phyloP scores from a whole-genome alignment of 2,888 invertebrate genomes.

The Anthophora plumipes region DNA sequence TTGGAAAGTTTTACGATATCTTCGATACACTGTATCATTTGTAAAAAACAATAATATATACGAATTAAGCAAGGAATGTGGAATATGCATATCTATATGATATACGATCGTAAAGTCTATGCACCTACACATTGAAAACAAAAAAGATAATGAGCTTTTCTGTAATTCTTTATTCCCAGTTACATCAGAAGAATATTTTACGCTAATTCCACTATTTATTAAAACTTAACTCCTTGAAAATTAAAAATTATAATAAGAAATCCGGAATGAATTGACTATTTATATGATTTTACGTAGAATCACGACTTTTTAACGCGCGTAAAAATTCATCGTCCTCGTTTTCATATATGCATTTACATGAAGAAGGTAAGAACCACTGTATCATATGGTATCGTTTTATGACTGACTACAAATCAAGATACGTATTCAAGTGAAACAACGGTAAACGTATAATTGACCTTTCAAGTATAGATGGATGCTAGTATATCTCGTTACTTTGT shows the following conservation, averaged over 20 bases:
- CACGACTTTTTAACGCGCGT: neutral
- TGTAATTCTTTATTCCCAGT: conserved; percentile 44
- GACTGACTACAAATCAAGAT: neutral
- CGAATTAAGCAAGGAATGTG: conserved; percentile 4
- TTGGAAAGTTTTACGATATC: conserved; percentile 7
- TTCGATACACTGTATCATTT: neutral
- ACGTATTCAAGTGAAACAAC: neutral
- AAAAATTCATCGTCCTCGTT: conserved; percentile 20
- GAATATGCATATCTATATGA: conserved; percentile 29
- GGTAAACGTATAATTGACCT: neutral
- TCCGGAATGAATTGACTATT: neutral
- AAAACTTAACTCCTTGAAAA: neutral
- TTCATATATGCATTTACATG: neutral
- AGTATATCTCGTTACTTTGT: neutral
- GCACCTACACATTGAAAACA: conserved; percentile 49
- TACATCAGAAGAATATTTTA: conserved; percentile 20
- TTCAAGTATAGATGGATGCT: neutral
- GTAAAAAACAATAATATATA: neutral
- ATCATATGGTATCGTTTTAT: neutral
- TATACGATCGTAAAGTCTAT: conserved; percentile 26
- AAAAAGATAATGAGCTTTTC: conserved; percentile 72
- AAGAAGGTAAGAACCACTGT: neutral
- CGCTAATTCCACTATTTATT: neutral
- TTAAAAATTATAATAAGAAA: neutral
- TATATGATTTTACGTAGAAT: neutral